Evolutionary conservation across 2,113 vertebrate species (phyloP).

Genomic region (Barnardius zonarius): DNA sequence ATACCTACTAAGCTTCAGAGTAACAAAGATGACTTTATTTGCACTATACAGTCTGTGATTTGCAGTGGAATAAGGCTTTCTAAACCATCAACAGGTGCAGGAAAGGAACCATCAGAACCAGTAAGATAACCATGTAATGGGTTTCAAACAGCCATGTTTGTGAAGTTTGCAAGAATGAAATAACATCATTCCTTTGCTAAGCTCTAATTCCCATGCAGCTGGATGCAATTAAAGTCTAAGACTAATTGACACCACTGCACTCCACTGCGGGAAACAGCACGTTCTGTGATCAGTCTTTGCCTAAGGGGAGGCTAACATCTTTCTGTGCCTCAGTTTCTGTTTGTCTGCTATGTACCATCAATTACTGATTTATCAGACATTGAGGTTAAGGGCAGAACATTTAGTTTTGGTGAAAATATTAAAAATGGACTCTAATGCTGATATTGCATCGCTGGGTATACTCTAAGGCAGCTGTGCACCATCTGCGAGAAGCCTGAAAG

Average conservation of each 20-base stretch:
- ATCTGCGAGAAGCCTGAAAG: background rate
- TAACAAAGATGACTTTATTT: background rate
- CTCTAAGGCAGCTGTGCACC: background rate
- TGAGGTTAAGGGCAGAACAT: background rate
- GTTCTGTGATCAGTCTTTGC: background rate
- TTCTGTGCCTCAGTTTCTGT: background rate
- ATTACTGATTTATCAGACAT: background rate
- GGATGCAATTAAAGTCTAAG: background rate
- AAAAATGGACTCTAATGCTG: background rate
- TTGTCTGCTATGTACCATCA: background rate
- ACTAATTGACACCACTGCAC: background rate
- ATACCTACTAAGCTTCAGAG: background rate
- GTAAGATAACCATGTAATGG: background rate
- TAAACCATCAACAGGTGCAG: background rate
- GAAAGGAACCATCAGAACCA: background rate
- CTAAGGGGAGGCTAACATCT: background rate
- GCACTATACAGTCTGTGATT: background rate
- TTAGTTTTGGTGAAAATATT: background rate
- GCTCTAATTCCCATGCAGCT: background rate
- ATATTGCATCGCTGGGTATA: background rate
- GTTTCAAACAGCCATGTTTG: background rate
- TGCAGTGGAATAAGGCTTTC: background rate
- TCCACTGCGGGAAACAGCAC: background rate
- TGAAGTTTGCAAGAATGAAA: background rate
- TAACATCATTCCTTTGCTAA: background rate